Base-by-base conservation (phyloP, 2,113 vertebrate species). In the Cnemophilus loriae region DNA sequence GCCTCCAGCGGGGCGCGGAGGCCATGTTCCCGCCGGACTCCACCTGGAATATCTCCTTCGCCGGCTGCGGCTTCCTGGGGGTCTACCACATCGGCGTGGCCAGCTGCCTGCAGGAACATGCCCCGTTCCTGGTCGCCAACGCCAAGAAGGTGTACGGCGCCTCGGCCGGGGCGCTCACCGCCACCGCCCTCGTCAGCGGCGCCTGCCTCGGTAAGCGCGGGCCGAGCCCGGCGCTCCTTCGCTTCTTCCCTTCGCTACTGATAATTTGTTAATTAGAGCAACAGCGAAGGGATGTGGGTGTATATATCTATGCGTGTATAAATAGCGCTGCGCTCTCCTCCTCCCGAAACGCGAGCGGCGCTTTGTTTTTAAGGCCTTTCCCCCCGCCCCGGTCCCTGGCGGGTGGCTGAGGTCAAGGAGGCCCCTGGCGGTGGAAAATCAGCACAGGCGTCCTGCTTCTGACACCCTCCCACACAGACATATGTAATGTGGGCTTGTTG, bases 61-160 rank as follows among this genome's bases (percentile, higher is more conserved):
- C 99, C 11, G 99, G 99, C 41, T 99, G 99, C 69, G 99, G 99
- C 9, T 99, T 99, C 96, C 97, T 99, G 41, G 99, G 99, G 11
- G 98, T 99, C 89, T 99, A 99, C 97, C 99, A 99, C 90, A 42
- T 99, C 80, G 99, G 99, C 8, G 99, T 99, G 12, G 99, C 99
- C 89, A 99, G 99, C 97, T 99, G 99, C 95, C 98, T 99, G 67
- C 97, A 97, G 93, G 99, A 99, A 65, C 98, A 98, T 50, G 98
- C 99, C 24, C 99, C 99, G 4, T 99, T 99, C 93, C 98, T 99
- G 92, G 98, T 99, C 6, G 98, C 98, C 24, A 98, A 99, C 73
- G 99, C 99, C 94, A 96, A 96, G 61, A 98, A 99, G 96, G 97
- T 99, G 46, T 99, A 99, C 55, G 99, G 99, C 9, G 99, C 99